Evolutionary conservation across 2,797 vertebrate genomes (phyloP), one percentile per base, ranked within the genome.

Genomic region (Columba guinea): DNA sequence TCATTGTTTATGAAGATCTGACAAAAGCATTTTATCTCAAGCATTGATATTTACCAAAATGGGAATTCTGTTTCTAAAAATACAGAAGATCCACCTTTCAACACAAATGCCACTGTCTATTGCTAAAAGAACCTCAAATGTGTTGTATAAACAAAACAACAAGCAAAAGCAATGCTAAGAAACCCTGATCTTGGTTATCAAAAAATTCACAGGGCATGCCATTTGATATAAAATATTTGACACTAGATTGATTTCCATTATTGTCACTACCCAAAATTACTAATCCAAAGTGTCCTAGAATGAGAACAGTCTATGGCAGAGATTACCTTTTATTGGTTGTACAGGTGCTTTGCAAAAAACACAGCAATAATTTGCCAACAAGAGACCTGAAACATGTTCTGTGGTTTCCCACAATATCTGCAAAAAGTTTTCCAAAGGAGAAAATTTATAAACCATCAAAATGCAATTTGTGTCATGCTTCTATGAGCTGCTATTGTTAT

Each of bases 1-100:
- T 89, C 69, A 73, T 89, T 95, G 76, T 75, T 87, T 94, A 83
- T 89, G 71, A 95, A 75, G 58, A 71, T 53, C 73, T 78, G 76
- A 83, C 62, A 87, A 92, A 94, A 85, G 6, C 21, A 58, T 80
- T 96, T 84, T 80, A 55, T 89, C 24, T 89, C 79, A 69, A 91
- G 30, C 24, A 65, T 4, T 91, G 62, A 41, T 87, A 88, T 84
- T 89, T 93, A 74, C 48, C 68, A 83, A 83, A 92, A 92, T 39
- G 59, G 32, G 21, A 94, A 70, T 74, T 94, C 56, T 84, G 7
- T 30, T 74, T 64, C 74, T 79, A 63, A 84, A 84, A 87, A 48
- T 5, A 93, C 46, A 87, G 41, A 58, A 91, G 89, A 86, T 84
- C 5, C n/a, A 68, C 30, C 73, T 91, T 87, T 75, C 53, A 81